Evolutionary conservation across 2,113 vertebrate species (phyloP), one percentile per base, ranked within the genome.

Genomic region (Synodontis membranacea): DNA sequence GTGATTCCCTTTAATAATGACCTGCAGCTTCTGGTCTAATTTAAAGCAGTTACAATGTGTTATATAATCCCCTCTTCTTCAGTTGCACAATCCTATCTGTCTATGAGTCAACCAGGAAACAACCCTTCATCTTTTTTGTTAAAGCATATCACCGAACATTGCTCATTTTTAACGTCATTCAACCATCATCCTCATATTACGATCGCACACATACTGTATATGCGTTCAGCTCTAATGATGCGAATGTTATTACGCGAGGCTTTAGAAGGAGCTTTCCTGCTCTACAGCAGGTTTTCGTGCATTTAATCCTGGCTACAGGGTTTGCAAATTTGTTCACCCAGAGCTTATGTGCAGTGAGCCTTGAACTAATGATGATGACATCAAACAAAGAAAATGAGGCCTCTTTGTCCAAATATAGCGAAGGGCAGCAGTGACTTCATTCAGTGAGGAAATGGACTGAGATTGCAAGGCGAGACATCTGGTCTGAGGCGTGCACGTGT

Each of bases 351-450:
- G 85, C 75, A 23, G 60, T 44, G 76, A 89, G 79, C 84, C 84
- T 82, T 84, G 48, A 86, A 84, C 62, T 84, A 72, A 86, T 83
- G 56, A 42, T 17, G 66, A 89, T 90, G 84, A 89, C 80, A 89
- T 89, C 88, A 89, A 90, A 89, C 74, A 23, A 84, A 37, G 66
- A 88, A 85, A 87, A 87, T 81, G 86, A 84, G 58, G 87, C 91
- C 91, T 83, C 91, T 90, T 76, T 75, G 82, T 88, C 90, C 90
- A 42, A 90, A 93, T 86, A 86, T 85, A 86, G 88, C 34, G 23
- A 46, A 68, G 84, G 48, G 54, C 46, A 87, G 70, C 25, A 10
- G 58, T 91, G 78, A 89, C 70, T 84, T 91, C 86, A 90, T 90
- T 9, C 79, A 28, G 21, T 37, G 75, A 80, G 84, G 87, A 85